Percentiles rank a stretch among this genome's conserved stretches.
phyloP scores from a whole-genome alignment of 2,113 vertebrate species.

The Chascanopsetta lugubris region DNA sequence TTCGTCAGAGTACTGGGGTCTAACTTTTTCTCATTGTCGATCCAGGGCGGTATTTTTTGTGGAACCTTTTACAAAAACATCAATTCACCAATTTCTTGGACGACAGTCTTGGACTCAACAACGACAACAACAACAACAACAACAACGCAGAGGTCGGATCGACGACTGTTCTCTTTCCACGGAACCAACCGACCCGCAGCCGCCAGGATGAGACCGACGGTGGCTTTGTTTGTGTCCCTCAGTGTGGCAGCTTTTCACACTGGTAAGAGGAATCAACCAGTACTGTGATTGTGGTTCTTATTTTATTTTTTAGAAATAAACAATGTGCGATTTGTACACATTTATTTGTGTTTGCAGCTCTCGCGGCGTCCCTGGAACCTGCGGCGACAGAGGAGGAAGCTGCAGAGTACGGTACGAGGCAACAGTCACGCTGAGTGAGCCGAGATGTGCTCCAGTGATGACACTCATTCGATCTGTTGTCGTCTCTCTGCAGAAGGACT shows the following conservation, averaged over 20 bases:
- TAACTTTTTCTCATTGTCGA: too few species aligned
- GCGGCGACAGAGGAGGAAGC: conserved; percentile 42
- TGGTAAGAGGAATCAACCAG: conserved; percentile 62
- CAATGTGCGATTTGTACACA: neutral
- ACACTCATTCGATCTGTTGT: neutral
- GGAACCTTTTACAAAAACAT: too few species aligned
- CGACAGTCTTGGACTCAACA: conserved; percentile 70
- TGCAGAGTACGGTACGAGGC: conserved; percentile 56
- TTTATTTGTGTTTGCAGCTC: conserved; percentile 57
- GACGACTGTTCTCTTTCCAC: conserved; percentile 14
- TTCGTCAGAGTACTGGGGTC: too few species aligned
- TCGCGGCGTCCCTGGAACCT: conserved; percentile 70
- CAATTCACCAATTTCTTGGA: conserved; percentile 18
- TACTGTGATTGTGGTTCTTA: neutral
- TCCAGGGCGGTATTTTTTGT: too few species aligned
- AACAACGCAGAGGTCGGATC: conserved; percentile 10
- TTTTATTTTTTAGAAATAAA: neutral
- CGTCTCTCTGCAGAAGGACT: conserved; percentile 45
- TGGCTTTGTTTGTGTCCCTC: conserved; percentile 62
- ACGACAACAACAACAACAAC: conserved; percentile 10
- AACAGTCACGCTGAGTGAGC: neutral
- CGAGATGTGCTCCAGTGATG: neutral
- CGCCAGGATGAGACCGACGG: conserved; percentile 66
- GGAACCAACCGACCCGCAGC: conserved; percentile 11
- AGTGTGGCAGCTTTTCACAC: conserved; percentile 62